Evolutionary conservation across 2,888 invertebrate genomes (phyloP).

Genomic region (Trileptium ribeirensis): DNA sequence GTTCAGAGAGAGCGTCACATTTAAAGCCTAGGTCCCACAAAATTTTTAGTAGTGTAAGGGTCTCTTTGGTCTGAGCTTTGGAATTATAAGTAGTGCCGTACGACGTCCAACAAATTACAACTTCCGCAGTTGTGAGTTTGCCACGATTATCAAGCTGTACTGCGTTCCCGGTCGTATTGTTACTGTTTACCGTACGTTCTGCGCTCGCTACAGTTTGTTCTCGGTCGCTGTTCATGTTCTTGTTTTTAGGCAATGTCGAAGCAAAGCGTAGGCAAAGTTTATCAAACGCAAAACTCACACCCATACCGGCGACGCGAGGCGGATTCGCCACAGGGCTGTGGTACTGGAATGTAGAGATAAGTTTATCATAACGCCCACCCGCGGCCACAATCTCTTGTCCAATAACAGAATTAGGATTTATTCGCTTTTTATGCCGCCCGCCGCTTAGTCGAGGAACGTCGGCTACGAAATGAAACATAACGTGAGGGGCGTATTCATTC

Average conservation of each 20-base stretch:
- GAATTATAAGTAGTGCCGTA: neutral
- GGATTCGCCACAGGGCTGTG: conserved; percentile 17
- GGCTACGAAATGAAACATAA: conserved; percentile 64
- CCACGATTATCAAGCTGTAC: too few species aligned
- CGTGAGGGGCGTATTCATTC: conserved; percentile 61
- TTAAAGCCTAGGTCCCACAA: neutral
- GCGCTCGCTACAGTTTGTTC: neutral
- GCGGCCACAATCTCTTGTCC: conserved; percentile 69
- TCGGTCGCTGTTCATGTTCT: neutral
- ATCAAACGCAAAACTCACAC: conserved; percentile 76
- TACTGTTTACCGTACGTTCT: neutral
- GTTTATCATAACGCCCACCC: conserved; percentile 79
- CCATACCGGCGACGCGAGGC: conserved; percentile 60
- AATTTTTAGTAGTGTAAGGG: neutral
- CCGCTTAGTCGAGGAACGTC: conserved; percentile 54
- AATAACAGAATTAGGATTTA: conserved; percentile 53
- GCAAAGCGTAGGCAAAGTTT: conserved; percentile 59
- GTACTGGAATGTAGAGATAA: conserved; percentile 57
- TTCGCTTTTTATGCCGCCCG: conserved; percentile 33
- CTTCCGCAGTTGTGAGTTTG: neutral
- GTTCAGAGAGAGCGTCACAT: neutral
- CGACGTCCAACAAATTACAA: too few species aligned
- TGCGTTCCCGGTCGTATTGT: neutral
- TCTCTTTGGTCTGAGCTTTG: neutral
- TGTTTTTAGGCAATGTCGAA: neutral